phyloP scores from a whole-genome alignment of 2,113 vertebrate genomes.

The Nibea coibor region DNA sequence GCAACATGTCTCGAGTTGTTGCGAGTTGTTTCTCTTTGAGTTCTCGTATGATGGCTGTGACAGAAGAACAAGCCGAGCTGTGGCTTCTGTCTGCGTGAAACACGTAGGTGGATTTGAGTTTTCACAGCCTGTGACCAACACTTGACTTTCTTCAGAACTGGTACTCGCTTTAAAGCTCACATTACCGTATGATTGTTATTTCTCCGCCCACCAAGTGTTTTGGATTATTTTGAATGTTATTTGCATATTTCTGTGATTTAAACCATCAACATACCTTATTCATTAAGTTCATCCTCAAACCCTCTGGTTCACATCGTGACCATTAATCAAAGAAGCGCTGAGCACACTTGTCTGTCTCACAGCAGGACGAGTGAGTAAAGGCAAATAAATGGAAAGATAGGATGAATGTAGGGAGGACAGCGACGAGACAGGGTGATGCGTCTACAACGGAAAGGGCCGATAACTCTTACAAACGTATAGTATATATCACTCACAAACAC shows the following conservation, averaged over 20 bases:
- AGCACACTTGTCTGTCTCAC: conserved; percentile 21
- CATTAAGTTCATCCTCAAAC: conserved; percentile 16
- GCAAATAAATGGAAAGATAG: conserved; percentile 31
- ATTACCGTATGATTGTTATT: background rate
- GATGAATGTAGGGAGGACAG: conserved; percentile 29
- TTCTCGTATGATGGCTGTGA: background rate
- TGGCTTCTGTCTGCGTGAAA: conserved; percentile 19
- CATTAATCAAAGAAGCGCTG: conserved; percentile 26
- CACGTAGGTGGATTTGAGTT: conserved; percentile 12
- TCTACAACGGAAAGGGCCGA: conserved; percentile 29
- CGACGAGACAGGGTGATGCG: conserved; percentile 29
- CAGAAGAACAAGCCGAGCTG: background rate
- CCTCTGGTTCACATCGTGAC: conserved; percentile 32
- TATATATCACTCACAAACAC: conserved; percentile 13
- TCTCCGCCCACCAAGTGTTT: background rate
- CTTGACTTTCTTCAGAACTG: conserved; percentile 6
- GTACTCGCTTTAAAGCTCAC: conserved; percentile 1
- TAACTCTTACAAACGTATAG: conserved; percentile 21
- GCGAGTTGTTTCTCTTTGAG: conserved; percentile 3
- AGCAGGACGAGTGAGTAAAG: conserved; percentile 16
- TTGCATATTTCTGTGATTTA: conserved; percentile 6
- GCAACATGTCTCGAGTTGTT: background rate
- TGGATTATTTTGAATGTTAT: conserved; percentile 1
- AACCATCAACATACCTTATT: conserved; percentile 5
- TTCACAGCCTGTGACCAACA: conserved; percentile 6